Base-by-base conservation (phyloP, 2,113 vertebrate species). In the Phaetusa simplex region DNA sequence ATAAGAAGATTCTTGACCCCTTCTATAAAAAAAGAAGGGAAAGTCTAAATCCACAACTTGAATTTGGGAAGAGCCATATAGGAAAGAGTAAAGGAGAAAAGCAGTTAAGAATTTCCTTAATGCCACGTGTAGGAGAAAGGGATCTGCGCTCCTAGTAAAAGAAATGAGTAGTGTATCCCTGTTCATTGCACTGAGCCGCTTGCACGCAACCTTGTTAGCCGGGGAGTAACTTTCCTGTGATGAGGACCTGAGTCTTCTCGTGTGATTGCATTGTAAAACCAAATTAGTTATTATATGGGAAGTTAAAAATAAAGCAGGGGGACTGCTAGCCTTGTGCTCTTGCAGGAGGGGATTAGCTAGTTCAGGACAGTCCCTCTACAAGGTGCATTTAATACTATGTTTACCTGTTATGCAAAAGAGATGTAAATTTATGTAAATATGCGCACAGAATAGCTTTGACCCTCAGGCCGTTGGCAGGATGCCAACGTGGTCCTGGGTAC, bases 381-480 rank as follows among this genome's bases (percentile, higher is more conserved):
- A 72, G 80, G 8, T 16, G 17, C 14, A 4, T 76, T 82, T 82
- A 80, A 59, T 70, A 12, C 9, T 29, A 1, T 50, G 29, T 95
- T 85, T 76, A 12, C 26, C 52, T 88, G 19, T 36, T 80, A 90
- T 90, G 67, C 30, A 93, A 94, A 96, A 38, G 10, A 43, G 17
- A 90, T 96, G 95, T 70, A 97, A 96, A 96, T 97, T n/a, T 93
- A 95, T 97, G 90, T 85, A 97, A 96, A 84, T 84, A 11, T 2
- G 17, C 59, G 65, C 2, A 5, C 42, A 89, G 94, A 94, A 95
- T 83, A 82, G 65, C 58, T 87, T 32, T 97, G 95, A 96, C 92
- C 95, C 95, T 94, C 47, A 29, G 59, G 38, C 67, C 93, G 78
- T 50, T 95, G 69, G 58, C 26, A 45, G 26, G 56, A 49, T 81